Evolutionary conservation across 1,140 invertebrate species (phyloP).

Genomic region (Spodoptera frugiperda): DNA sequence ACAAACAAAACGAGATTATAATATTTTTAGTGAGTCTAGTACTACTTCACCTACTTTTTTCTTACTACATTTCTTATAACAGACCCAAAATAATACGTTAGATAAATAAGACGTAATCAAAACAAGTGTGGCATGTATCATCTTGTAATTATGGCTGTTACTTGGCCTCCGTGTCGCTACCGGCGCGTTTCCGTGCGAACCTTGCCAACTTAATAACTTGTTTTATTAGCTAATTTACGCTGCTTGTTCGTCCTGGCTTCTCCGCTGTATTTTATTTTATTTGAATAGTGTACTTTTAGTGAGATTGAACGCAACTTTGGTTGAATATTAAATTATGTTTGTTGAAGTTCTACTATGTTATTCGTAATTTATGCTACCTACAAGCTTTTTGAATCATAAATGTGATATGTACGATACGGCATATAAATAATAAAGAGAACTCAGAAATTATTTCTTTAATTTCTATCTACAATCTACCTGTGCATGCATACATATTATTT

Average conservation of each 20-base stretch:
- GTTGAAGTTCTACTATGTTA: not conserved
- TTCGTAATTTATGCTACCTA: not conserved
- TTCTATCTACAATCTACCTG: too few species aligned
- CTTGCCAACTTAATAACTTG: constrained; percentile 35
- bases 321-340: not conserved
- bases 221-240: constrained; percentile 40
- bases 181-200: not conserved
- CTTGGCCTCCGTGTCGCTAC: not conserved
- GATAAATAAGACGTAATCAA: constrained; percentile 2
- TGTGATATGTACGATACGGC: too few species aligned
- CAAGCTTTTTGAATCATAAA: too few species aligned
- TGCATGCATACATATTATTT: too few species aligned
- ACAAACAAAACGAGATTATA: too few species aligned
- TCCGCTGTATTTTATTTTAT: not conserved
- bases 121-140: constrained; percentile 33
- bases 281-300: not conserved
- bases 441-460: too few species aligned
- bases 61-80: not conserved
- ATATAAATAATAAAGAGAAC: too few species aligned
- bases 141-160: constrained; percentile 1
- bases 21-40: too few species aligned
- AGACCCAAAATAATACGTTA: not conserved
- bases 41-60: too few species aligned
- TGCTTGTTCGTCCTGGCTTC: constrained; percentile 8
- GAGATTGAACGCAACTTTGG: constrained; percentile 1